Evolutionary conservation across 2,888 invertebrate genomes (phyloP), one percentile per base, ranked within the genome.

Genomic region (Sphecodes monilicornis): DNA sequence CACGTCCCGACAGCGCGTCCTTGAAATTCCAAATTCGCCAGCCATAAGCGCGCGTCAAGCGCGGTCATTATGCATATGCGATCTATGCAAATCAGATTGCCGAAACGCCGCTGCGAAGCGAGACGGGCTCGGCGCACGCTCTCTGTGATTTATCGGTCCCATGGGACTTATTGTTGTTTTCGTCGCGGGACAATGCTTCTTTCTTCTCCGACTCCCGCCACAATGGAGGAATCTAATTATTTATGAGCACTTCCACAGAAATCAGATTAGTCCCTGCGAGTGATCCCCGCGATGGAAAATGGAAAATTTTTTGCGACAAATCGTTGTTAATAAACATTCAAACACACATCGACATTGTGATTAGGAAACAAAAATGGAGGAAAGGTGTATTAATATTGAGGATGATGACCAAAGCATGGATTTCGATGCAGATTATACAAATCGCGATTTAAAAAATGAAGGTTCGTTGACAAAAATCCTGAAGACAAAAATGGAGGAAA

Each of bases 11-110:
- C 82, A n/a, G 72, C 68, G 68, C 72, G 90, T 84, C 90, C 90
- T 90, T 90, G 90, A 89, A 90, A 90, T 88, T 87, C 90, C 90
- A 89, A 90, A 90, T 87, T 89, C 86, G 84, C 82, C 78, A 68
- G 43, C 84, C 87, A 85, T 86, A 81, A 80, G 72, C 74, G 78
- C 78, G 75, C 18, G 73, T 74, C 70, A 36, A 36, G 36, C 26
- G 16, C 80, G 82, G 80, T 85, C 82, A 79, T 87, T 86, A 85
- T 88, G 85, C 86, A 72, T 73, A 72, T 73, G 76, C 78, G 85
- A 86, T 89, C 87, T 87, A 88, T 87, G 90, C 83, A 85, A 89
- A 88, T 83, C 74, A 46, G n/a, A 46, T 50, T 60, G 86, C 79
- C 86, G 83, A 87, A 84, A 80, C 75, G 75, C 66, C 64, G 69